phyloP scores from a whole-genome alignment of 2,888 invertebrate species.

The Heterodera filipjevi region DNA sequence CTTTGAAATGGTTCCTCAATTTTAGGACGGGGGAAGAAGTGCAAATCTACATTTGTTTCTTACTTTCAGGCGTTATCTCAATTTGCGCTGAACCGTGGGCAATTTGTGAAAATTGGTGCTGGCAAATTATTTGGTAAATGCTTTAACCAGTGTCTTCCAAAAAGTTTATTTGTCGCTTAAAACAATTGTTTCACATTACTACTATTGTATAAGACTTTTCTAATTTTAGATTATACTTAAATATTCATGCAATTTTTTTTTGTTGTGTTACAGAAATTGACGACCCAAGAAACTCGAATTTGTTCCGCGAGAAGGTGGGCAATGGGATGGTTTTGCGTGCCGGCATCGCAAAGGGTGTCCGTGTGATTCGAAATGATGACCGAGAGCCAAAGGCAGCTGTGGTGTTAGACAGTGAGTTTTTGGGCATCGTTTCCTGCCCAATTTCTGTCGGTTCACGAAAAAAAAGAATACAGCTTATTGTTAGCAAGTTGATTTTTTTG shows the following conservation, averaged over 20 bases:
- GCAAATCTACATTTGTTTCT: not conserved
- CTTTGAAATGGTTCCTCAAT: conserved; percentile 31
- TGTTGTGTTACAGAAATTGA: not conserved
- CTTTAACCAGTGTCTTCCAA: not conserved
- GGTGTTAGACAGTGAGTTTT: conserved; percentile 27
- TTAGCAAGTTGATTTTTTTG: too few relatives aligned
- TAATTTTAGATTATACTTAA: too few relatives aligned
- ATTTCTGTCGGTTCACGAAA: too few relatives aligned
- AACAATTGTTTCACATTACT: too few relatives aligned
- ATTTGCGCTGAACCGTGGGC: not conserved
- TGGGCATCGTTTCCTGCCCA: too few relatives aligned
- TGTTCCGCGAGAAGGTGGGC: conserved; percentile 14
- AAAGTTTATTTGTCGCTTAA: too few relatives aligned
- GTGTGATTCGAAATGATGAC: conserved; percentile 29
- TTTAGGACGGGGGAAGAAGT: not conserved
- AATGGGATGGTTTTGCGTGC: conserved; percentile 31
- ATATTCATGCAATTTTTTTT: not conserved
- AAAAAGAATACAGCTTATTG: too few relatives aligned
- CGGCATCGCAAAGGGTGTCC: conserved; percentile 33
- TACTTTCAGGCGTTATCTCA: not conserved
- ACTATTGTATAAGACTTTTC: too few relatives aligned
- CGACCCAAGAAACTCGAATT: not conserved
- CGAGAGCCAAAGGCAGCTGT: conserved; percentile 27
- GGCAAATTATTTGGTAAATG: conserved; percentile 30
- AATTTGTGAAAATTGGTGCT: conserved; percentile 21